Base-by-base conservation (phyloP, 2,888 invertebrate genomes). In the Pachymerium ferrugineum region DNA sequence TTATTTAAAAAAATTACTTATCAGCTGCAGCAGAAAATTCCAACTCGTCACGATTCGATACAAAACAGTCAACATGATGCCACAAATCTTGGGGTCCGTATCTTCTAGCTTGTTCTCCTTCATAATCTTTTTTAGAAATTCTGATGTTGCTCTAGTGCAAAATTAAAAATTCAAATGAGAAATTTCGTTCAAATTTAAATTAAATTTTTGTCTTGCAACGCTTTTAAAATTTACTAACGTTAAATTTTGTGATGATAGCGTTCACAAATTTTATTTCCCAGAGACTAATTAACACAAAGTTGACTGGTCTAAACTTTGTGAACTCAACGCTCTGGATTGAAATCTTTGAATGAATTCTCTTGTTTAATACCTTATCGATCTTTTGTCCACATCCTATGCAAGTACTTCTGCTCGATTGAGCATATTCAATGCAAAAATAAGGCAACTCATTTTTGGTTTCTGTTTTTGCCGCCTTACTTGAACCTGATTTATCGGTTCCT, bases 11-110 rank as follows among this genome's bases (percentile, higher is more conserved):
- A 68, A 68, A 33, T 35, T 70, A 70, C 70, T 8, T 31, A 1
- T 31, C 16, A 16, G 70, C 70, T 1, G 70, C 22, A 38, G 87
- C 90, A 80, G 87, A 88, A 83, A 89, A 97, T 16, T 88, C 87
- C 1, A 95, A 82, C 8, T 90, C 89, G 22, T 86, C 85, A 42
- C 94, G 86, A 0, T 88, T 80, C 79, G 92, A 89, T 0, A 88
- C 89, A 84, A 97, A 97, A 81, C 97, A 97, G 75, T 91, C 90
- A 1, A 94, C 82, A 83, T 97, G 97, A 82, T 97, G 90, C 97
- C 97, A 97, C 72, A 89, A 84, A 74, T 93, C 89, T 79, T 90
- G 87, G 0, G 94, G 94, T 0, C 94, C 94, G 82, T 88, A 93
- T 81, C 89, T 89, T 79, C 86, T 88, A 0, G 91, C 93, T 22